Conservation (phyloP, 2,797 vertebrate species). For the Heteromormyrus szaboi region DNA sequence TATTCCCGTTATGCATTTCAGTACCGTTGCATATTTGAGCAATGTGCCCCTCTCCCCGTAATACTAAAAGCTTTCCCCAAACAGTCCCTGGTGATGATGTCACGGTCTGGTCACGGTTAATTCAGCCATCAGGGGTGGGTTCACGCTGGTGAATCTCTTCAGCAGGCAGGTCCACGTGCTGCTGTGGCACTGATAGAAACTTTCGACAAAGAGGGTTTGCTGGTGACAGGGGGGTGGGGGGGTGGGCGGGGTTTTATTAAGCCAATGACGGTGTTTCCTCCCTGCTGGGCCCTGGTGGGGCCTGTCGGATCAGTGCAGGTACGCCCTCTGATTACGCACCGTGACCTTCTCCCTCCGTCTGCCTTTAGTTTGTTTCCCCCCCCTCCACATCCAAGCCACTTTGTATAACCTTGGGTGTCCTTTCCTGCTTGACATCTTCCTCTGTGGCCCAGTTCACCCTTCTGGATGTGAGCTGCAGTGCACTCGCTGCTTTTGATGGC, state of each 20-base stretch:
- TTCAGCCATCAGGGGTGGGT: background rate
- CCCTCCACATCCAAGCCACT: background rate
- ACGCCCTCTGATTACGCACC: background rate
- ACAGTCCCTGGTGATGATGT: background rate
- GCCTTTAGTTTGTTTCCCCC: background rate
- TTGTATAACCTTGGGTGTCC: background rate
- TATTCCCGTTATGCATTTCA: background rate
- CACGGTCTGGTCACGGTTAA: background rate
- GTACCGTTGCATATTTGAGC: background rate
- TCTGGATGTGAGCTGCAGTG: background rate
- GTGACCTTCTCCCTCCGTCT: constrained; percentile 7
- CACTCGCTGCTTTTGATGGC: constrained; percentile 17
- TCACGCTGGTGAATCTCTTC: background rate
- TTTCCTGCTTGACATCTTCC: constrained; percentile 8
- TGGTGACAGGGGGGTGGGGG: constrained; percentile 11
- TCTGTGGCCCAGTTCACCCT: constrained; percentile 19
- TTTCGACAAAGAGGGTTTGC: background rate
- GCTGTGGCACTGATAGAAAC: background rate
- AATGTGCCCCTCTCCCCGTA: background rate
- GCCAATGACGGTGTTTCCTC: background rate
- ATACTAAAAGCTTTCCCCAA: background rate
- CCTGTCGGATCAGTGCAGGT: constrained; percentile 18
- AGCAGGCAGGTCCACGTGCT: constrained; percentile 21
- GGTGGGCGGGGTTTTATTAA: background rate
- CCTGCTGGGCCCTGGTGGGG: background rate